These are phyloP conservation scores for Champsocephalus gunnari DNA, from an alignment of 2,797 vertebrate species.

Conservation along the genomic window DNA sequence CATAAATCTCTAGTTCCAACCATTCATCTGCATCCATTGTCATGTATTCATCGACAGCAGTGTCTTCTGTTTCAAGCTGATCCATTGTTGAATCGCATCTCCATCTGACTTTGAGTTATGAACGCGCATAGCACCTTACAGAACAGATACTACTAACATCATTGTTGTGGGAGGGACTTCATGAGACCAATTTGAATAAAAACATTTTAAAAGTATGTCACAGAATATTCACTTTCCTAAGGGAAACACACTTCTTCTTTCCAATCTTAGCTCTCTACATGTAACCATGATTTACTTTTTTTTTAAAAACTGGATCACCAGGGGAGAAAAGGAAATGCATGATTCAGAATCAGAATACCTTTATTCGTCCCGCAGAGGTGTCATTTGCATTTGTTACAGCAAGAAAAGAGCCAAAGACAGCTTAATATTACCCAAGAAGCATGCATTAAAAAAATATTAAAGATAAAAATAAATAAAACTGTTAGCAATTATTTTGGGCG, in stretches of 20 bases:
- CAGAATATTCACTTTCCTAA: background rate
- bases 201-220: background rate
- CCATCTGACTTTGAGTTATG: background rate
- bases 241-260: background rate
- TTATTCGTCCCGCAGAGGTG: too few relatives aligned
- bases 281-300: background rate
- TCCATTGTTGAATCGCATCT: slow-evolving; percentile 14
- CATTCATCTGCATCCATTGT: slow-evolving; percentile 24
- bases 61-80: background rate
- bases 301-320: background rate
- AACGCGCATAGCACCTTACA: background rate
- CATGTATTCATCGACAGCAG: slow-evolving; percentile 32
- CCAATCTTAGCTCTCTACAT: background rate
- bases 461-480: background rate
- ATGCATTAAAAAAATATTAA: too few relatives aligned
- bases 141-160: background rate
- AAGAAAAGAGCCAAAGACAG: too few relatives aligned
- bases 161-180: slow-evolving; percentile 14
- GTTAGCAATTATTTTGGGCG: background rate
- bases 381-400: too few relatives aligned
- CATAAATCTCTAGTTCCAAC: background rate
- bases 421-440: too few relatives aligned
- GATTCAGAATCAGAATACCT: background rate
- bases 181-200: background rate
- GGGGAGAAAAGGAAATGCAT: background rate